A percentile compares a stretch with the other conserved stretches of the same genome.
phyloP scores from a whole-genome alignment of 1,140 invertebrate genomes.

The Danaus melanippus region DNA sequence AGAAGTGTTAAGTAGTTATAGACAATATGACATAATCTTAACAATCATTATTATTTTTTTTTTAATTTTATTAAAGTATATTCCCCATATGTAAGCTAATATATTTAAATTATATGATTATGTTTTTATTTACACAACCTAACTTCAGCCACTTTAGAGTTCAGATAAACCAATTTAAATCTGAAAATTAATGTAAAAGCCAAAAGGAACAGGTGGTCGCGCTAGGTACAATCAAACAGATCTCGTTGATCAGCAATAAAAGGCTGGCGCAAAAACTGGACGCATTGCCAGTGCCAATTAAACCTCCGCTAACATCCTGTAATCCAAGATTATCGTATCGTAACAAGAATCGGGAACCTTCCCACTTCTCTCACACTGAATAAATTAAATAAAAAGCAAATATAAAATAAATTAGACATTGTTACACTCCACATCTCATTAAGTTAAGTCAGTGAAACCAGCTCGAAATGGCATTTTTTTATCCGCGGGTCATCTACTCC shows the following conservation, averaged over 20 bases:
- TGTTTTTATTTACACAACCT: too few species aligned
- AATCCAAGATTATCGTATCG: slow-evolving; percentile 66
- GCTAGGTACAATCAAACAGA: slow-evolving; percentile 12
- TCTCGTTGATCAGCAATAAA: slow-evolving; percentile 41
- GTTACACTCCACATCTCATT: slow-evolving; percentile 45
- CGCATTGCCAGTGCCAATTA: slow-evolving; percentile 59
- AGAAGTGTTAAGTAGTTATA: too few species aligned
- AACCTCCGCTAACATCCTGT: slow-evolving; percentile 62
- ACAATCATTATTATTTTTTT: too few species aligned
- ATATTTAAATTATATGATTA: too few species aligned
- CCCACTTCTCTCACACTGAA: slow-evolving; percentile 55
- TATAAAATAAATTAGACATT: slow-evolving; percentile 63
- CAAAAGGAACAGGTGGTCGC: slow-evolving; percentile 8
- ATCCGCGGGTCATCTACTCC: slow-evolving; percentile 3
- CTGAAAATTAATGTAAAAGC: slow-evolving; percentile 1
- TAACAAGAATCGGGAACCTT: slow-evolving; percentile 53
- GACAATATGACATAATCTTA: too few species aligned
- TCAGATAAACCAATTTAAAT: slow-evolving; percentile 1
- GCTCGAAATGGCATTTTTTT: slow-evolving; percentile 1
- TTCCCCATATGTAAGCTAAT: too few species aligned
- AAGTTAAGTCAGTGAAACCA: slow-evolving; percentile 13
- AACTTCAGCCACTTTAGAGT: too few species aligned
- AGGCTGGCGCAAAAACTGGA: slow-evolving; percentile 40
- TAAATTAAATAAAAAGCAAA: slow-evolving; percentile 66
- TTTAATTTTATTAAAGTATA: too few species aligned